Evolutionary conservation across 2,888 invertebrate genomes (phyloP), one percentile per base, ranked within the genome.

Genomic region (Byasa hedistus): DNA sequence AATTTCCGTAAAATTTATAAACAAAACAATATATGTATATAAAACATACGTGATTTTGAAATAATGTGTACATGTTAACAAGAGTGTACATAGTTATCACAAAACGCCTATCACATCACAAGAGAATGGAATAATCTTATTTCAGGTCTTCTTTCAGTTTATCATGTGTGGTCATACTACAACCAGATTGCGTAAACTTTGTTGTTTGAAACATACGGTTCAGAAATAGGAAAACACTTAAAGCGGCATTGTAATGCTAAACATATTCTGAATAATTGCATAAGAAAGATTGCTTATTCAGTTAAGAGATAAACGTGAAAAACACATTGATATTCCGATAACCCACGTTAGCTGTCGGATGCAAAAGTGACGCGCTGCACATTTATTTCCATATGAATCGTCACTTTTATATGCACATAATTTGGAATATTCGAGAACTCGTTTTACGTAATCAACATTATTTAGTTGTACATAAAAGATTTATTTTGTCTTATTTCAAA

Each of bases 341-440:
- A 36, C 36, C 21, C 36, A 36, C 23, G 32, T 56, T 27, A 27
- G 27, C 17, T 56, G 56, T 56, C 27, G 19, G n/a, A 56, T 56
- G 19, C 19, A 56, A 56, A 56, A 24, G 15, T 56, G 24, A 12
- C 27, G n/a, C 56, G 19, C 23, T 23, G 23, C 21, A 60, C 15
- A 24, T 17, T n/a, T 8, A 60, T 60, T 51, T 60, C 60, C 57
- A 57, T 57, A 36, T 21, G 8, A 57, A 57, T 36, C 24, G 21
- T 55, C 24, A 55, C 55, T 4, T 24, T 24, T 22, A 19, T 44
- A 19, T 17, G 44, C 44, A 19, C 44, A 44, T 15, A 4, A 44
- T 44, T 2, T 44, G 17, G 44, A 44, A 44, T 32, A 10, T 44
- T 44, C 19, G 17, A 44, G 17, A 19, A 4, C 15, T 44, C 44